Conservation (phyloP, 2,797 vertebrate genomes). For the Zalophus californianus region DNA sequence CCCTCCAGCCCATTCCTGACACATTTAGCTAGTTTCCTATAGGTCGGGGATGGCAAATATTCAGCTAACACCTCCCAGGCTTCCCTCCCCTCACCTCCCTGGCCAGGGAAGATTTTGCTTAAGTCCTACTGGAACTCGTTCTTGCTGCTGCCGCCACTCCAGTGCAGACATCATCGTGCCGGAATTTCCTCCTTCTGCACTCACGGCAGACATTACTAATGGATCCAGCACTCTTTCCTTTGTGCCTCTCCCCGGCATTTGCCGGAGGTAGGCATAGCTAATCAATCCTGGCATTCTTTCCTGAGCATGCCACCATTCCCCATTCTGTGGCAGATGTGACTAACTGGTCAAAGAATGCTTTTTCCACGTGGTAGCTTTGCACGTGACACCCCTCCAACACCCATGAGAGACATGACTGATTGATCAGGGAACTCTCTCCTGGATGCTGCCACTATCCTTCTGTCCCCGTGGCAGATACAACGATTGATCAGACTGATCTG, state of each 20-base stretch:
- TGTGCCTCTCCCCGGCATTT: neutral
- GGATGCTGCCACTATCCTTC: neutral
- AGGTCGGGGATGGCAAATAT: constrained; percentile 74
- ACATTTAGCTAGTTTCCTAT: neutral
- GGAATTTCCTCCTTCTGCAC: neutral
- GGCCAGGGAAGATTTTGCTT: neutral
- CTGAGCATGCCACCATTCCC: neutral
- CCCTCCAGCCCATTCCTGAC: neutral
- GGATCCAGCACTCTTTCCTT: neutral
- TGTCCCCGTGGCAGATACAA: neutral
- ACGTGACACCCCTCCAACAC: neutral
- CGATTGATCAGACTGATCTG: neutral
- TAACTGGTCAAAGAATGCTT: neutral
- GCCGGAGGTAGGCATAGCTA: constrained; percentile 43
- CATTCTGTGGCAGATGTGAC: neutral
- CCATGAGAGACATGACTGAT: neutral
- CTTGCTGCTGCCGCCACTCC: neutral
- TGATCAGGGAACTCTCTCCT: neutral
- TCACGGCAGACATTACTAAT: constrained; percentile 47
- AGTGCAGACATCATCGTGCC: neutral
- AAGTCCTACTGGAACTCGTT: neutral
- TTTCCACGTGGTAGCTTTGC: neutral
- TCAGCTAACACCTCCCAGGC: neutral
- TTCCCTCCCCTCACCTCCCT: neutral
- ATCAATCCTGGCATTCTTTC: neutral